Conservation (phyloP, 2,888 invertebrate species). For the Lycia hirtaria region DNA sequence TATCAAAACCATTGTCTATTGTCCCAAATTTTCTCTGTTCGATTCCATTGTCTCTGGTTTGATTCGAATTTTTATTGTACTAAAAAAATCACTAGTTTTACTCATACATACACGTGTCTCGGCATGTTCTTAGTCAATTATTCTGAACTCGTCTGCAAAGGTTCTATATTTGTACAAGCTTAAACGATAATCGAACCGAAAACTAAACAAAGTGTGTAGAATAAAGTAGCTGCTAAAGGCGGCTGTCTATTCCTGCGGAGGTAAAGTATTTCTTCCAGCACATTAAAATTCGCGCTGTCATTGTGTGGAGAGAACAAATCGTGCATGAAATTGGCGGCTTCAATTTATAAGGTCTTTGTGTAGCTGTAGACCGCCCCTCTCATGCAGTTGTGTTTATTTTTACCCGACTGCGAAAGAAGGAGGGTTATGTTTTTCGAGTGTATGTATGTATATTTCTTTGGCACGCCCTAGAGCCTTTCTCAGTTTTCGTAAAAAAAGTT, state of each 20-base stretch:
- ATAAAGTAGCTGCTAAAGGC: slow-evolving; percentile 12
- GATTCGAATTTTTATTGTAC: no score
- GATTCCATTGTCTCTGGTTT: no score
- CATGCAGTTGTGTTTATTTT: slow-evolving; percentile 14
- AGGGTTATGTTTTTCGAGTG: no score
- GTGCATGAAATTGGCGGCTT: slow-evolving; percentile 50
- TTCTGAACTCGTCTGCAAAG: no score
- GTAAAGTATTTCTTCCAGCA: slow-evolving; percentile 33
- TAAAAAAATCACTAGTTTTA: no score
- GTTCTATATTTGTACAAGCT: neutral
- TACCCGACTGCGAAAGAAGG: no score
- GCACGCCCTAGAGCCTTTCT: no score
- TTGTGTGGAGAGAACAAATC: slow-evolving; percentile 49
- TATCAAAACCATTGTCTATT: no score
- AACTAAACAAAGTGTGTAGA: neutral
- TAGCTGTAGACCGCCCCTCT: slow-evolving; percentile 13
- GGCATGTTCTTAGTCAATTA: no score
- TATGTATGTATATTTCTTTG: neutral
- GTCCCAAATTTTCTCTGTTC: no score
- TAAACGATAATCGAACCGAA: neutral
- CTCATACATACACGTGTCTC: no score
- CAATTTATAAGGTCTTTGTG: slow-evolving; percentile 47
- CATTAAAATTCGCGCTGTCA: slow-evolving; percentile 52
- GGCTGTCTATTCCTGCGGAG: slow-evolving; percentile 14
- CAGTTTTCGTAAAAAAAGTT: no score